Evolutionary conservation across 2,888 invertebrate species (phyloP), one percentile per base, ranked within the genome.

Genomic region (Congeria kusceri): DNA sequence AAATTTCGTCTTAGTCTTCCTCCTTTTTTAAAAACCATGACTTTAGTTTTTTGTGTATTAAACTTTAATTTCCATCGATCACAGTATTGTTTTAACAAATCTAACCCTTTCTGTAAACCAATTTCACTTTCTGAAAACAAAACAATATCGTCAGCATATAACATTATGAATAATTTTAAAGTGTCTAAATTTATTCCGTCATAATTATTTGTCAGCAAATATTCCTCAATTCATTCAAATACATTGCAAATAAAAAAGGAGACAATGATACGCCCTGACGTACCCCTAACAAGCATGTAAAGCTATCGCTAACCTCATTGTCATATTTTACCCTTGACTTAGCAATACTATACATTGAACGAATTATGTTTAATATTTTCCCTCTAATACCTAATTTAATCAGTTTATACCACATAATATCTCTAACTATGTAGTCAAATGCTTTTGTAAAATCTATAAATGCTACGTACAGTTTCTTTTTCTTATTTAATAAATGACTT

Each of bases 361-460:
- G 32, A 9, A 32, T 32, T 32, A 32, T 32, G 32, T 32, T 32
- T 32, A 32, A 32, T 23, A 62, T 59, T 47, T 72, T 77, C 1
- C 77, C 77, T 23, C 65, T 56, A 15, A 77, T 56, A 15, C 46
- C 25, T n/a, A 56, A 53, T 47, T 44, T 39, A 27, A 77, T 25
- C 32, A 72, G 56, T 64, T 77, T 77, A 32, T 39, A 46, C 70
- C 70, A 77, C 28, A 77, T 20, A n/a, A 47, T 65, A 11, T 49
- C 64, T 23, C 67, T 47, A 32, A 71, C 71, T 11, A 77, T 67
- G 18, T 29, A 56, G 39, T 77, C 67, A 58, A 77, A 77, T 11
- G 72, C 77, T 44, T 72, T 77, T 20, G 32, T 65, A 57, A 77
- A 77, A 32, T 76, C 70, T 18, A 69, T 65, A 65, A 76, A 76